Conservation (phyloP, 2,797 vertebrate species). For the Eurystomus glaucurus region DNA sequence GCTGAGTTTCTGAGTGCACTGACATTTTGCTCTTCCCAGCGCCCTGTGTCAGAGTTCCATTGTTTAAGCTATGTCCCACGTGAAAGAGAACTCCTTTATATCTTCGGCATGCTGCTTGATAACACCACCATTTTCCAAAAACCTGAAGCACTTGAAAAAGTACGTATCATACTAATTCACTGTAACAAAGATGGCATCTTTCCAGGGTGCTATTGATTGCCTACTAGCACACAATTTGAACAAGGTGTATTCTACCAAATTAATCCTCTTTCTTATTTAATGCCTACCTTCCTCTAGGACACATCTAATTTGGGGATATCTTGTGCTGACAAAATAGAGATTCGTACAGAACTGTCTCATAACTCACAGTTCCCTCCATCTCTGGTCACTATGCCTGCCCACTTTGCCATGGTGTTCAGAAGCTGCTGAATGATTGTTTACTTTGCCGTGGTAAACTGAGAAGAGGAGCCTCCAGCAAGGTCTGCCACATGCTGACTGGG, state of each 20-base stretch:
- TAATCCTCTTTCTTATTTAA: neutral
- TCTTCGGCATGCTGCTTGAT: neutral
- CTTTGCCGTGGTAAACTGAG: slow-evolving; percentile 60
- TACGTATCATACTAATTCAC: neutral
- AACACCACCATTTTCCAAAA: neutral
- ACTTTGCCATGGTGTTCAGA: neutral
- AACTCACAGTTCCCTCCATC: neutral
- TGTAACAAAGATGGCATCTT: neutral
- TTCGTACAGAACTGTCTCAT: neutral
- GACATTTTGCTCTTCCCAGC: neutral
- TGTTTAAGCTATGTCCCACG: accelerated
- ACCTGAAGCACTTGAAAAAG: neutral
- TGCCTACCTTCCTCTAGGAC: neutral
- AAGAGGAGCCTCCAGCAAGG: slow-evolving; percentile 12
- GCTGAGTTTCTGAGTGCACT: neutral
- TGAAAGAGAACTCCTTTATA: neutral
- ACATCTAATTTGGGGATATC: neutral
- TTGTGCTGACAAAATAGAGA: neutral
- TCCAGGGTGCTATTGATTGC: neutral
- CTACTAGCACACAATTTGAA: neutral
- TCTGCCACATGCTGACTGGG: slow-evolving; percentile 66
- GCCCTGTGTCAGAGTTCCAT: neutral
- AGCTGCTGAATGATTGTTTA: slow-evolving; percentile 20
- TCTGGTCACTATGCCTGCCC: neutral
- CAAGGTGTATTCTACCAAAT: neutral